Evolutionary conservation across 2,113 vertebrate species (phyloP).

Genomic region (Gallinago paraguaiae): DNA sequence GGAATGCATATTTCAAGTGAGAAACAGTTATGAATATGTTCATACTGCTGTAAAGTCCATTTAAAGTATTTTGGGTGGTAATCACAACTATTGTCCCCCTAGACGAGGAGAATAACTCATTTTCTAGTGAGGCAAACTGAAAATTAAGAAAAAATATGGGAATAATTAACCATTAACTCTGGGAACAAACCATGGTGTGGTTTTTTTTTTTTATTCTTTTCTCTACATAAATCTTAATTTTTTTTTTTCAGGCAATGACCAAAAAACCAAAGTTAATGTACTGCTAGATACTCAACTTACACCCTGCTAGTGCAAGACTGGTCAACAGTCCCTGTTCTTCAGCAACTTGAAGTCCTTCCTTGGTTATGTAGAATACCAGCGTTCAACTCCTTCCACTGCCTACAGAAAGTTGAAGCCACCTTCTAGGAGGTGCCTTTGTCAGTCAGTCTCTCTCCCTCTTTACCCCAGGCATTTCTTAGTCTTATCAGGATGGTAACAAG

Average conservation of each 20-base stretch:
- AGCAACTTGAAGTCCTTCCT: not conserved
- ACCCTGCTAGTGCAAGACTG: not conserved
- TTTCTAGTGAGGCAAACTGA: not conserved
- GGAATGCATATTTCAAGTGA: not conserved
- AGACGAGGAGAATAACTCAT: not conserved
- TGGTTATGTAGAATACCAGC: not conserved
- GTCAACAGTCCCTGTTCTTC: not conserved
- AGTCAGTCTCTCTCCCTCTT: not conserved
- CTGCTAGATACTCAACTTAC: not conserved
- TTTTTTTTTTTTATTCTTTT: not conserved
- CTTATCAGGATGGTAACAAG: not conserved
- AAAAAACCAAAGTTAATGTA: not conserved
- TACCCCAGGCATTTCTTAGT: not conserved
- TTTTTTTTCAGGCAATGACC: not conserved
- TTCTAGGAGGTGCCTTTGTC: not conserved
- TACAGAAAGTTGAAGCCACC: not conserved
- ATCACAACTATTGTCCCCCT: not conserved
- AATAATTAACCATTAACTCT: not conserved
- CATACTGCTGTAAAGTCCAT: not conserved
- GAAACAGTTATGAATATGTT: not conserved
- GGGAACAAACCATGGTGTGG: too few relatives aligned
- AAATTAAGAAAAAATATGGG: not conserved
- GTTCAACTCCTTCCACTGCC: not conserved
- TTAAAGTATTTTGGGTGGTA: not conserved
- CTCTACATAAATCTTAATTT: not conserved